A percentile compares a stretch with the other conserved stretches of the same genome.
Conservation (phyloP, 2,113 vertebrate species). For the Probosciger aterrimus region DNA sequence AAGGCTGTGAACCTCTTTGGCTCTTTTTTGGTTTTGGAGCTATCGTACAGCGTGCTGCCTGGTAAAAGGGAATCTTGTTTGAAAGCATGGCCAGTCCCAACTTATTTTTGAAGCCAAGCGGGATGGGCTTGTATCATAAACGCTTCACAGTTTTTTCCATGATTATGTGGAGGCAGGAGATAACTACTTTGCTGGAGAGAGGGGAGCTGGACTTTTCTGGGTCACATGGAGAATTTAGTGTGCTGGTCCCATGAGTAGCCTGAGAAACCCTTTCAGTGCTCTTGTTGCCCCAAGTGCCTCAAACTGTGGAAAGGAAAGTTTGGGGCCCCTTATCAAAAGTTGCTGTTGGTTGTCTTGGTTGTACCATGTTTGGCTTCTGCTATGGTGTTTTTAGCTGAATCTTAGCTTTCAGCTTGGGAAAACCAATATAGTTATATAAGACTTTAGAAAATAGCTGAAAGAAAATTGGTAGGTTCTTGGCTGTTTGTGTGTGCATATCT, state of each 20-base stretch:
- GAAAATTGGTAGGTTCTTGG: background rate
- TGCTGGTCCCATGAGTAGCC: accelerated
- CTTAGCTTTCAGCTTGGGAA: background rate
- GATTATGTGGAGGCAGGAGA: background rate
- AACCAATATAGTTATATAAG: background rate
- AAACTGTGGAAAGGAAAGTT: background rate
- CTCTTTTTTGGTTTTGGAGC: background rate
- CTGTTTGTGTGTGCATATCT: background rate
- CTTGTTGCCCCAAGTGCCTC: background rate
- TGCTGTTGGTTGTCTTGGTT: background rate
- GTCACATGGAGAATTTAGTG: background rate
- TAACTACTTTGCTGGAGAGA: background rate
- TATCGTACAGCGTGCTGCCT: background rate
- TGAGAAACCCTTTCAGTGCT: background rate
- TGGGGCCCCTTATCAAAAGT: background rate
- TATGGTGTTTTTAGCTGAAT: background rate
- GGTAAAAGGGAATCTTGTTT: background rate
- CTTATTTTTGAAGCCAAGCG: background rate
- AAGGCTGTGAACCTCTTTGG: background rate
- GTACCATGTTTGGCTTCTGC: background rate
- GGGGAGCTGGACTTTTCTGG: background rate
- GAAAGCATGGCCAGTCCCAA: background rate
- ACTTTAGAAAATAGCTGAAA: background rate
- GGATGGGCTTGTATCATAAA: accelerated
- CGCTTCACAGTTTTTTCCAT: accelerated